Conservation (phyloP, 2,797 vertebrate genomes). For the Lithobates sylvaticus region DNA sequence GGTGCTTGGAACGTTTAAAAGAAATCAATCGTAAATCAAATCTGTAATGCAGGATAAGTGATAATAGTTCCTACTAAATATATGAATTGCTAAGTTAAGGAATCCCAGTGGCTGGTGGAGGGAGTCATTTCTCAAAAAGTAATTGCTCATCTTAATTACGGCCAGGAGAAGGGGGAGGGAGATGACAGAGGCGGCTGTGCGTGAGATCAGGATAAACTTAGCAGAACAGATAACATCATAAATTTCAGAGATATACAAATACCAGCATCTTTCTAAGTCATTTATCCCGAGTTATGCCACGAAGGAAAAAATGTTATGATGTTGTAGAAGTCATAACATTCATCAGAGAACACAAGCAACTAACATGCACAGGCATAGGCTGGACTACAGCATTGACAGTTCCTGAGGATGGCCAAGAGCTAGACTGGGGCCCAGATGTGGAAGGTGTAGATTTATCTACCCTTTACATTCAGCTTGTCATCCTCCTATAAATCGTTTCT, state of each 20-base stretch:
- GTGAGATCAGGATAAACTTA: slow-evolving; percentile 42
- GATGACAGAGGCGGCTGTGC: slow-evolving; percentile 39
- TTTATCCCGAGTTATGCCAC: slow-evolving; percentile 40
- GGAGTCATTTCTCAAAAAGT: slow-evolving; percentile 28
- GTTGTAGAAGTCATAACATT: slow-evolving; percentile 32
- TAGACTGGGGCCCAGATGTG: neutral
- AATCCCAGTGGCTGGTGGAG: neutral
- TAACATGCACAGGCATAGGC: neutral
- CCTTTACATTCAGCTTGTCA: neutral
- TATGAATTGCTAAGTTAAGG: slow-evolving; percentile 12
- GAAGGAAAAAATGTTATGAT: slow-evolving; percentile 36
- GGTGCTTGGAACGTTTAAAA: neutral
- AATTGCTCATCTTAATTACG: slow-evolving; percentile 39
- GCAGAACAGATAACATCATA: slow-evolving; percentile 44
- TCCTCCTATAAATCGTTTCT: neutral
- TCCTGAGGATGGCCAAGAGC: neutral
- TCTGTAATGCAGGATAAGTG: neutral
- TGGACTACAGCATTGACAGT: neutral
- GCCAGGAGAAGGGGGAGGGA: slow-evolving; percentile 10
- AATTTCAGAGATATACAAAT: slow-evolving; percentile 30
- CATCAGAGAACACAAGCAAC: slow-evolving; percentile 16
- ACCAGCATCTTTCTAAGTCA: slow-evolving; percentile 47
- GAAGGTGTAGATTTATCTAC: neutral
- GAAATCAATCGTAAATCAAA: neutral
- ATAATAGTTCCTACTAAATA: neutral